Conservation (phyloP, 2,797 vertebrate species). For the Paratrypauchen microcephalus region DNA sequence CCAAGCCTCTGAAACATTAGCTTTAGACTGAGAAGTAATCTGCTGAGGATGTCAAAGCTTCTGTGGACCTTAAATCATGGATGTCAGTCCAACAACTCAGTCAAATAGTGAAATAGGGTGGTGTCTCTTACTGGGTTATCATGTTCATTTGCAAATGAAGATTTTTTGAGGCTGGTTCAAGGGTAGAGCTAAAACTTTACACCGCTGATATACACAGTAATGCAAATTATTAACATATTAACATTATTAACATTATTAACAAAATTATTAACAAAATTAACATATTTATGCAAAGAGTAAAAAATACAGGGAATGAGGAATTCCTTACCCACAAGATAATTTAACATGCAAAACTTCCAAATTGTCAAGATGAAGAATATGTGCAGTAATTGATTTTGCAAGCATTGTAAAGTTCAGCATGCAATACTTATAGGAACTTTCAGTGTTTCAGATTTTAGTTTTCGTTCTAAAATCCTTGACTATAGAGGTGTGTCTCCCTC, state of each 20-base stretch:
- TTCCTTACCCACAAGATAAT: neutral
- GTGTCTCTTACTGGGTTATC: neutral
- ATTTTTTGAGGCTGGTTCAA: neutral
- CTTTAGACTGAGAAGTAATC: slow-evolving; percentile 11
- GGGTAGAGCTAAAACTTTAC: neutral
- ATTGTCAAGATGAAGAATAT: neutral
- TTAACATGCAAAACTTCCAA: neutral
- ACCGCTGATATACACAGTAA: neutral
- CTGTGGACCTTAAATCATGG: neutral
- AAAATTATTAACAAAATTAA: neutral
- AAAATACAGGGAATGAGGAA: neutral
- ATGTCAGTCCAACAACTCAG: neutral
- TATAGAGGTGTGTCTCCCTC: slow-evolving; percentile 5
- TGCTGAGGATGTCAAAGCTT: neutral
- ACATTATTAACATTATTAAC: too few relatives aligned
- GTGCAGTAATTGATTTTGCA: neutral
- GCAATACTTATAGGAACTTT: neutral
- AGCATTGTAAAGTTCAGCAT: neutral
- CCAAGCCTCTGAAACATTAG: slow-evolving; percentile 8
- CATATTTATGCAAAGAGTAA: neutral
- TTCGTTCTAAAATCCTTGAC: neutral
- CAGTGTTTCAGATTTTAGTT: neutral
- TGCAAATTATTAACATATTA: neutral
- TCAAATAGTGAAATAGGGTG: neutral
- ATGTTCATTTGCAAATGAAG: neutral